A percentile compares a stretch with the other conserved stretches of the same genome.
phyloP scores from a whole-genome alignment of 2,888 invertebrate genomes.

The Acanthacorydalis orientalis region DNA sequence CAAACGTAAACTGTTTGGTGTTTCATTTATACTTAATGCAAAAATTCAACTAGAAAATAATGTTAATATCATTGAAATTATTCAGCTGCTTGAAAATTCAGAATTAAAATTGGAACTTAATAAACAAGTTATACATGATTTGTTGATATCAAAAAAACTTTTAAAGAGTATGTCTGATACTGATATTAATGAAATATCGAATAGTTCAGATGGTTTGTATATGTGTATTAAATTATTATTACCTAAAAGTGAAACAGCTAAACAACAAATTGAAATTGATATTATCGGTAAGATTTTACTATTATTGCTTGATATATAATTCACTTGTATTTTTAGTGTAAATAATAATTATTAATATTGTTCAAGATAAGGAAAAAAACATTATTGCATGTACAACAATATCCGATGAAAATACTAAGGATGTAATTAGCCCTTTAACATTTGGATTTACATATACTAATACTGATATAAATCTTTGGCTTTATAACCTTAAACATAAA shows the following conservation, averaged over 20 bases:
- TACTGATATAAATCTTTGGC: constrained; percentile 22
- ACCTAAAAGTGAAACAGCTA: constrained; percentile 20
- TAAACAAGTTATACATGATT: constrained; percentile 15
- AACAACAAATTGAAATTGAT: constrained; percentile 19
- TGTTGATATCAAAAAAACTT: constrained; percentile 15
- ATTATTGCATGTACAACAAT: constrained; percentile 32
- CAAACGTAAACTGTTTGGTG: constrained; percentile 52
- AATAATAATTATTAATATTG: constrained; percentile 24
- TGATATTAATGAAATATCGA: constrained; percentile 17
- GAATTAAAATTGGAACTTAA: constrained; percentile 13
- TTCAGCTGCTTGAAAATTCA: constrained; percentile 17
- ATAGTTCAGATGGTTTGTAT: constrained; percentile 18
- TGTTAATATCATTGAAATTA: constrained; percentile 13
- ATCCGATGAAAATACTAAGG: constrained; percentile 22
- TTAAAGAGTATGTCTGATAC: constrained; percentile 18
- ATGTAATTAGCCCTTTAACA: constrained; percentile 30
- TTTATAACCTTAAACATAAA: constrained; percentile 25
- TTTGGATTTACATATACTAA: constrained; percentile 24
- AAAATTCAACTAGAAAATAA: constrained; percentile 14
- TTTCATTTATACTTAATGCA: constrained; percentile 16
- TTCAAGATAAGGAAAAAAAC: constrained; percentile 25
- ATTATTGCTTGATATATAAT: too few species aligned
- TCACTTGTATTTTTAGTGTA: constrained; percentile 14
- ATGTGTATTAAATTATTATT: constrained; percentile 26
- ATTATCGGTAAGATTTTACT: constrained; percentile 14